A percentile compares a stretch with the other conserved stretches of the same genome.
phyloP scores from a whole-genome alignment of 2,113 vertebrate genomes.

The Echinops telfairi region DNA sequence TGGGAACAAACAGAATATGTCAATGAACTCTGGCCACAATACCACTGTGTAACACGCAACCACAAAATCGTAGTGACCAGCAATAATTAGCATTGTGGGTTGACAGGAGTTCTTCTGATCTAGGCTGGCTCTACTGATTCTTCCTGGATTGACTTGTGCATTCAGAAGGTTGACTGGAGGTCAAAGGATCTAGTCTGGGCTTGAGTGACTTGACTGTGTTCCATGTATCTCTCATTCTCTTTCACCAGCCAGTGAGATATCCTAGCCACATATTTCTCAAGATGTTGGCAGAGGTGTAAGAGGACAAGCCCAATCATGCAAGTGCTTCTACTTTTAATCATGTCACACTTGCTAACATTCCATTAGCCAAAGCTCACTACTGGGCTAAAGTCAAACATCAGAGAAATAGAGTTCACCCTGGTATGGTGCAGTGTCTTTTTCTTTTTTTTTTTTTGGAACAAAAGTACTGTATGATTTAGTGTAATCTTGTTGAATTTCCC shows the following conservation, averaged over 20 bases:
- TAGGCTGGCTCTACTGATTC: background rate
- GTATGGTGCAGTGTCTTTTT: background rate
- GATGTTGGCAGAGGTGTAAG: slow-evolving; percentile 13
- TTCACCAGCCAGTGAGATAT: slow-evolving; percentile 31
- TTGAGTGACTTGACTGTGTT: slow-evolving; percentile 34
- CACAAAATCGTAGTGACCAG: slow-evolving; percentile 19
- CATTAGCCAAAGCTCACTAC: slow-evolving; percentile 16
- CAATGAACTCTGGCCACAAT: background rate
- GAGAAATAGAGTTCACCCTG: slow-evolving; percentile 24
- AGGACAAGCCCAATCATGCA: background rate
- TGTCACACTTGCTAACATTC: slow-evolving; percentile 41
- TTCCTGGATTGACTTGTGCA: background rate
- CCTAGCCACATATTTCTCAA: slow-evolving; percentile 45
- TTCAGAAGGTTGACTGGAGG: slow-evolving; percentile 12
- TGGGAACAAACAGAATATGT: slow-evolving; percentile 39
- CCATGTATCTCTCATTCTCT: slow-evolving; percentile 18
- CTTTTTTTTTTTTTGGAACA: slow-evolving; percentile 1
- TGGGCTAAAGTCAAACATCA: slow-evolving; percentile 47
- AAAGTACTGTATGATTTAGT: background rate
- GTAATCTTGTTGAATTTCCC: slow-evolving; percentile 21
- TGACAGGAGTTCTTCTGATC: background rate
- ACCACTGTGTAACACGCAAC: slow-evolving; percentile 23
- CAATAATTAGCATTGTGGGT: slow-evolving; percentile 30
- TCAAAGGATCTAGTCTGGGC: slow-evolving; percentile 31
- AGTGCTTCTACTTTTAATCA: slow-evolving; percentile 52